Evolutionary conservation across 2,888 invertebrate species (phyloP).

Genomic region (Parthenolecanium corni): DNA sequence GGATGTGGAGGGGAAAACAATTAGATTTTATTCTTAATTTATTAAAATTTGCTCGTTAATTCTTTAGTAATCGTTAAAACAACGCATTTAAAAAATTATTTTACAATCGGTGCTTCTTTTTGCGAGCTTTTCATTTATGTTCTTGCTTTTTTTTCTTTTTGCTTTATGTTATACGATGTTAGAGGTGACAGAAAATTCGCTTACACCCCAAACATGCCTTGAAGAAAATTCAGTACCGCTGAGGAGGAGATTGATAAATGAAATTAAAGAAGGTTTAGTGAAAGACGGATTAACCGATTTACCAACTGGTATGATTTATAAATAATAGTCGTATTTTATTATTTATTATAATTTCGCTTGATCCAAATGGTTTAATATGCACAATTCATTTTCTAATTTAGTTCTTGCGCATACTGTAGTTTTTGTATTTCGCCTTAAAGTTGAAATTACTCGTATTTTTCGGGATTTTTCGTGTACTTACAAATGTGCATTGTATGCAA

Average conservation of each 20-base stretch:
- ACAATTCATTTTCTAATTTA: no score
- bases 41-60: no score
- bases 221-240: constrained; percentile 31
- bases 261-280: constrained; percentile 41
- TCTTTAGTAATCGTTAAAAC: no score
- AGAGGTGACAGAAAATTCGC: constrained; percentile 18
- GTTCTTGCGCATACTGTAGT: no score
- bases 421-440: no score
- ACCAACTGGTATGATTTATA: constrained; percentile 34
- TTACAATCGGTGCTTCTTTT: constrained; percentile 6
- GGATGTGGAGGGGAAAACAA: no score
- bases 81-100: background rate
- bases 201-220: constrained; percentile 9
- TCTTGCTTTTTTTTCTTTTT: constrained; percentile 8
- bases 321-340: background rate
- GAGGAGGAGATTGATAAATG: constrained; percentile 37
- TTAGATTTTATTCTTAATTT: no score
- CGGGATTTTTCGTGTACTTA: no score
- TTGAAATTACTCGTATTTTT: no score
- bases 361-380: background rate
- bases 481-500: no score
- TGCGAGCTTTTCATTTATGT: constrained; percentile 28
- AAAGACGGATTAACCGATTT: constrained; percentile 41
- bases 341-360: background rate
- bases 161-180: constrained; percentile 12